These are phyloP conservation scores for Acridotheres tristis DNA, from an alignment of 2,797 vertebrate species.

Conservation along the genomic window DNA sequence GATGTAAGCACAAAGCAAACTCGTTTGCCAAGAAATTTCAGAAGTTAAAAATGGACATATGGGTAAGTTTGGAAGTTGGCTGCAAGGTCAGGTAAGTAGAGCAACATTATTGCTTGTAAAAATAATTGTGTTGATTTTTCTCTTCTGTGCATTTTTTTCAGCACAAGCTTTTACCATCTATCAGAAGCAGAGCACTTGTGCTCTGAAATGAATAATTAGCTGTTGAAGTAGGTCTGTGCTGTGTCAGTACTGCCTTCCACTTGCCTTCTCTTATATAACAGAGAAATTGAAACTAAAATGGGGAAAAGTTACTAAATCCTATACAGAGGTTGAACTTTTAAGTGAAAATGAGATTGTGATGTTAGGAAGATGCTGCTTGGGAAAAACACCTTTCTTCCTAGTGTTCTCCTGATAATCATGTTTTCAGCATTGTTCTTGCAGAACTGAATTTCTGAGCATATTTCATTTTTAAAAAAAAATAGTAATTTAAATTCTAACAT, in stretches of 20 bases:
- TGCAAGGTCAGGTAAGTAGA: not conserved
- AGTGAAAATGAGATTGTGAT: not conserved
- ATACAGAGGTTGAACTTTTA: not conserved
- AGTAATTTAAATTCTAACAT: not conserved
- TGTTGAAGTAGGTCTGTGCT: not conserved
- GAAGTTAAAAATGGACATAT: not conserved
- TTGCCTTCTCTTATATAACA: not conserved
- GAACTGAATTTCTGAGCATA: not conserved
- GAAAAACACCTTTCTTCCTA: not conserved
- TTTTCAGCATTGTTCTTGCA: not conserved
- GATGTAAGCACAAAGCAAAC: not conserved
- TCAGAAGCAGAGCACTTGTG: not conserved
- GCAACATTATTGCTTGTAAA: not conserved
- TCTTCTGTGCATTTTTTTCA: not conserved
- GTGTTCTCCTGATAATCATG: not conserved
- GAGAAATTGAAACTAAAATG: not conserved
- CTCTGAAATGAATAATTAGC: not conserved
- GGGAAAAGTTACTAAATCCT: not conserved
- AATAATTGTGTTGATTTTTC: not conserved
- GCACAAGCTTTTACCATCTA: not conserved
- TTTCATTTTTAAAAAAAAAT: not conserved
- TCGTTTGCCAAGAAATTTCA: not conserved
- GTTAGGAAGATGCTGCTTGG: not conserved
- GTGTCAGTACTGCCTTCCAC: not conserved
- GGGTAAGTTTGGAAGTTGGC: not conserved